Evolutionary conservation across 1,140 invertebrate genomes (phyloP).

Genomic region (Chlorops oryzae): DNA sequence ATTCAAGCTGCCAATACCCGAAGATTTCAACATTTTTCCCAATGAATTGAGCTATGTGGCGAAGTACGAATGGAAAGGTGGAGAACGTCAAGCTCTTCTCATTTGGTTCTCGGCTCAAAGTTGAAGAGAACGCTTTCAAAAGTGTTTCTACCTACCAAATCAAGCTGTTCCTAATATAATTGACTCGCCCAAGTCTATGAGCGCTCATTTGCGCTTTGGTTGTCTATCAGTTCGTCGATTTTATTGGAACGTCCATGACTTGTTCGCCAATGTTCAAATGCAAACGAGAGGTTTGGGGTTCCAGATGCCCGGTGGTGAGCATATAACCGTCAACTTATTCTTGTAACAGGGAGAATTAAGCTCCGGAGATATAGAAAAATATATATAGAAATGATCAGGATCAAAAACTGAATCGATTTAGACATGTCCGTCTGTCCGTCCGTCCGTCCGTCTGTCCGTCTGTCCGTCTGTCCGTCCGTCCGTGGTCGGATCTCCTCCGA

Average conservation of each 20-base stretch:
- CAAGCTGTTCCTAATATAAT: constrained; percentile 62
- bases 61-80: constrained; percentile 55
- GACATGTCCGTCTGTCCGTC: too few species aligned
- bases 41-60: constrained; percentile 45
- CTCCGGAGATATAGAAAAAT: too few species aligned
- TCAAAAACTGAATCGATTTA: too few species aligned
- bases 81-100: constrained; percentile 61
- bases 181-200: constrained; percentile 61
- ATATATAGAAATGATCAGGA: too few species aligned
- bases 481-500: too few species aligned
- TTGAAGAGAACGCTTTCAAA: constrained; percentile 57
- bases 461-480: too few species aligned
- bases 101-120: constrained; percentile 51
- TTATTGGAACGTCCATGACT: constrained; percentile 60
- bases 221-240: constrained; percentile 60
- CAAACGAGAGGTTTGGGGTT: constrained; percentile 44
- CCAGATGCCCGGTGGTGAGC: constrained; percentile 30
- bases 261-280: constrained; percentile 54
- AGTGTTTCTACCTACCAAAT: constrained; percentile 58
- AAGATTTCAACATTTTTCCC: constrained; percentile 54
- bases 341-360: too few species aligned
- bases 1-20: constrained; percentile 51
- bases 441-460: too few species aligned
- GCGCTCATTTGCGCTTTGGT: constrained; percentile 62
- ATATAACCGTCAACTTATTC: too few species aligned